phyloP scores from a whole-genome alignment of 2,113 vertebrate species.

The Hyperopisus bebe region DNA sequence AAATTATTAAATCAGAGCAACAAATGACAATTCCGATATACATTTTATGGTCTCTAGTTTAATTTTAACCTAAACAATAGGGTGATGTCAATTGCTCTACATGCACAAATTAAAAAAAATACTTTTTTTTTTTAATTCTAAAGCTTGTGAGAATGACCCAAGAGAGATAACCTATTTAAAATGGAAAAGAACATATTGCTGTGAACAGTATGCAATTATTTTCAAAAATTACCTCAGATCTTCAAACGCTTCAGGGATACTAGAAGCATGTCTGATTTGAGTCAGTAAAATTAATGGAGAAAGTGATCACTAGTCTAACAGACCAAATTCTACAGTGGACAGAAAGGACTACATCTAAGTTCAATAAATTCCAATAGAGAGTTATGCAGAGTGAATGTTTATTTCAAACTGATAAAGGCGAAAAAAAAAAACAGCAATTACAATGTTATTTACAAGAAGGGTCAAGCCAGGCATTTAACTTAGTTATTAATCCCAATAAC shows the following conservation, averaged over 20 bases:
- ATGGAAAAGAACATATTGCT: neutral
- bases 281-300: neutral
- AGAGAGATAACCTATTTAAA: neutral
- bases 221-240: neutral
- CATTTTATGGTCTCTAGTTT: neutral
- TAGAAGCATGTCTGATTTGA: neutral
- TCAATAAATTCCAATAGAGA: neutral
- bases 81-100: neutral
- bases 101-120: too few species aligned
- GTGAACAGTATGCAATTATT: neutral
- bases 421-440: neutral
- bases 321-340: neutral
- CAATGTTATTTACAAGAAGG: neutral
- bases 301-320: neutral
- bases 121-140: neutral
- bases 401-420: neutral
- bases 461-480: neutral
- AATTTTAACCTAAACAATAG: neutral
- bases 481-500: neutral
- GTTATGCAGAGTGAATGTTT: neutral
- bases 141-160: neutral
- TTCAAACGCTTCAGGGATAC: neutral
- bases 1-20: neutral
- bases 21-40: neutral
- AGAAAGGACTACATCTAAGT: neutral